phyloP scores from a whole-genome alignment of 1,140 invertebrate genomes.

The Lepidurus couesii region DNA sequence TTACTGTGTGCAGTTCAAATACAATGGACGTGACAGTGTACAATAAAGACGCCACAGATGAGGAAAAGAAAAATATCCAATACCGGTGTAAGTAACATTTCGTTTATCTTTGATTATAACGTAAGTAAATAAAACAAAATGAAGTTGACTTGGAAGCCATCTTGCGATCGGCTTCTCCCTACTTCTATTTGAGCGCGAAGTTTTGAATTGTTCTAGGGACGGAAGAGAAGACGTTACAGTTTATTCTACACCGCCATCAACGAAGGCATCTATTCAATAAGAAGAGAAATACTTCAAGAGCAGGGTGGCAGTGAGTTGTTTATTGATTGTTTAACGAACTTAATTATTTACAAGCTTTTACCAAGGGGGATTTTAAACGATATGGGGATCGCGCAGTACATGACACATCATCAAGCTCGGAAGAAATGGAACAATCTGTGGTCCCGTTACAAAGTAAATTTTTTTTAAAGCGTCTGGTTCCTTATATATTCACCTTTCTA shows the following conservation, averaged over 20 bases:
- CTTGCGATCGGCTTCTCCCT: neutral
- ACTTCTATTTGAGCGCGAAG: neutral
- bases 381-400: conserved; percentile 30
- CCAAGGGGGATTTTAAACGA: conserved; percentile 30
- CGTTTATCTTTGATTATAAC: neutral
- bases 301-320: conserved; percentile 33
- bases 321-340: neutral
- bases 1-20: neutral
- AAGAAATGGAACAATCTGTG: conserved; percentile 35
- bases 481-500: neutral
- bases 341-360: neutral
- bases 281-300: conserved; percentile 32
- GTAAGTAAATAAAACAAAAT: neutral
- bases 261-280: conserved; percentile 31
- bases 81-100: neutral
- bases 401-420: conserved; percentile 32
- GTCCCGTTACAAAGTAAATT: conserved; percentile 30
- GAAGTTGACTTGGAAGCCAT: neutral
- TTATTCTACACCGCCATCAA: conserved; percentile 32
- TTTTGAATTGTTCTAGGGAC: conserved; percentile 30
- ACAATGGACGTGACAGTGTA: neutral
- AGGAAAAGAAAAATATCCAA: neutral
- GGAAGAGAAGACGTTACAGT: conserved; percentile 30
- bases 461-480: neutral
- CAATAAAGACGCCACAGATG: neutral